Percentiles rank a stretch among this genome's conserved stretches.
These are phyloP conservation scores for Gracilinanus agilis DNA, from an alignment of 2,113 vertebrate genomes.

Conservation along the genomic window DNA sequence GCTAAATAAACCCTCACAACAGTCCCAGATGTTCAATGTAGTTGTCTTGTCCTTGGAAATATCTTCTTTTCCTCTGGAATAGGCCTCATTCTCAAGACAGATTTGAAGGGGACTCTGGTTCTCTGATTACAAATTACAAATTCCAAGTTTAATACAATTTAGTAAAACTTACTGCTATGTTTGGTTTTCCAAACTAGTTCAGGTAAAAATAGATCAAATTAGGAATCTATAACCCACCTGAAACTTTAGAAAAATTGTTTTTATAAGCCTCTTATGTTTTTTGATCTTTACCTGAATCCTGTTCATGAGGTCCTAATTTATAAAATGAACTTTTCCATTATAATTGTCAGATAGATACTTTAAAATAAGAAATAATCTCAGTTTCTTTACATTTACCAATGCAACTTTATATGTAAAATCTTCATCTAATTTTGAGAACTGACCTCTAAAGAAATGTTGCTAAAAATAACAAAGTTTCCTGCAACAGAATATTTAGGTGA, in stretches of 20 bases:
- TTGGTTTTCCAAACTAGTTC: neutral
- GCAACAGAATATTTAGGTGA: too few relatives aligned
- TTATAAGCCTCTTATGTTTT: neutral
- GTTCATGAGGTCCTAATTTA: too few relatives aligned
- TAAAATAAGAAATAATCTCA: too few relatives aligned
- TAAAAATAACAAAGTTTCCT: too few relatives aligned
- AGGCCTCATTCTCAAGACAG: neutral
- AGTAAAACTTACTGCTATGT: neutral
- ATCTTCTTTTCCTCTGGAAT: neutral
- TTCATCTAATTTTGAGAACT: too few relatives aligned
- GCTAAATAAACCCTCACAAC: too few relatives aligned
- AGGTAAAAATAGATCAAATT: neutral
- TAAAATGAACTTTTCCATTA: too few relatives aligned
- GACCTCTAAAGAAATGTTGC: too few relatives aligned
- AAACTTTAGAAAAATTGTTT: neutral
- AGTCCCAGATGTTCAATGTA: neutral
- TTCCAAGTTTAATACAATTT: neutral
- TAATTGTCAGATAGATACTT: too few relatives aligned
- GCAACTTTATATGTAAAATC: too few relatives aligned
- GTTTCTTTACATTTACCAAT: too few relatives aligned
- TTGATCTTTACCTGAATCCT: neutral
- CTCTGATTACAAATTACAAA: neutral
- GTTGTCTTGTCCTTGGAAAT: neutral
- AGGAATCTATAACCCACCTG: neutral
- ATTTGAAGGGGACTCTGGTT: neutral